Evolutionary conservation across 2,113 vertebrate genomes (phyloP).

Genomic region (Ranitomeya imitator): DNA sequence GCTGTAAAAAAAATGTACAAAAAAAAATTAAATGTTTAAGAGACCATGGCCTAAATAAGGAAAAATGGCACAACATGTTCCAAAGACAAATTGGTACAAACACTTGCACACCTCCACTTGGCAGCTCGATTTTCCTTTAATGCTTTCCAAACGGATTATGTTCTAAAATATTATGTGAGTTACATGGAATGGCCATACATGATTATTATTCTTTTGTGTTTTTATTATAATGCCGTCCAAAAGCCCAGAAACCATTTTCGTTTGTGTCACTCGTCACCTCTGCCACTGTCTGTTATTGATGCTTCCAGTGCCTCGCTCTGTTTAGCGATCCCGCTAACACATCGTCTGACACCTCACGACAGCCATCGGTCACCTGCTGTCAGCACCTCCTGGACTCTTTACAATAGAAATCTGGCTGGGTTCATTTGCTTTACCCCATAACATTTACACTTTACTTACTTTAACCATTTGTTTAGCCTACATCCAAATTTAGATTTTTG

Average conservation of each 20-base stretch:
- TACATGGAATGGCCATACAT: constrained; percentile 6
- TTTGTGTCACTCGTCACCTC: constrained; percentile 8
- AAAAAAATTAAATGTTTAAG: not conserved
- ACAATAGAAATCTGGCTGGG: not conserved
- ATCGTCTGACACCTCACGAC: constrained; percentile 17
- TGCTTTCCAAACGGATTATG: constrained; percentile 30
- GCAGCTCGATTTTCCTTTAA: constrained; percentile 6
- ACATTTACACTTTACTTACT: not conserved
- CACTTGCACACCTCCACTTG: constrained; percentile 36
- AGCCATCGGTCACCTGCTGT: constrained; percentile 5
- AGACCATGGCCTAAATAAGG: not conserved
- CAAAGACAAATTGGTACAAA: constrained; percentile 28
- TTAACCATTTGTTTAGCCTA: not conserved
- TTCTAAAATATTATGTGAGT: constrained; percentile 28
- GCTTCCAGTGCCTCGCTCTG: not conserved
- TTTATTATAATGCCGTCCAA: constrained; percentile 9
- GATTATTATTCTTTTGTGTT: constrained; percentile 23
- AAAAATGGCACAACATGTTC: constrained; percentile 30
- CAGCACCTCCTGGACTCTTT: not conserved
- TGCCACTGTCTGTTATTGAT: not conserved
- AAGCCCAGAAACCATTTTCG: not conserved
- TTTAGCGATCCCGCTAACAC: not conserved
- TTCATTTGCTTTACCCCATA: not conserved
- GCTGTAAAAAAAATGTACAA: not conserved
- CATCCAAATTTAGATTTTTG: not conserved